These are phyloP conservation scores for Leistus spinibarbis DNA, from an alignment of 2,888 invertebrate species.

Conservation along the genomic window DNA sequence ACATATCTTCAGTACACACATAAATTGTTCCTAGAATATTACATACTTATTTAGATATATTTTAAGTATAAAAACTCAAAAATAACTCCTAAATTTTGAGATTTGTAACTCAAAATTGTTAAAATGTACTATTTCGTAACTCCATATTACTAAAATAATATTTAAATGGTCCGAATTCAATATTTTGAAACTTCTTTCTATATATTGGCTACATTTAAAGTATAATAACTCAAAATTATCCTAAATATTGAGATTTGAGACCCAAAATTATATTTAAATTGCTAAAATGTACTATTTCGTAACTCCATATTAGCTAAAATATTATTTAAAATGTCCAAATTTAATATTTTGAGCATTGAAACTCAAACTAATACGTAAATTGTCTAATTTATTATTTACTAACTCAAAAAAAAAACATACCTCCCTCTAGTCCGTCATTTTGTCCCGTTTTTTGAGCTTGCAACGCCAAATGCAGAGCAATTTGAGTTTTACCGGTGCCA, in stretches of 20 bases:
- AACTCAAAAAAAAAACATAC: slow-evolving; percentile 47
- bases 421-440: slow-evolving; percentile 62
- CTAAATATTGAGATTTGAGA: too few species aligned
- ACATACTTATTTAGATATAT: slow-evolving; percentile 2
- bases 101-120: not conserved
- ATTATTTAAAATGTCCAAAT: too few species aligned
- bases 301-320: not conserved
- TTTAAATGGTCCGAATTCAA: too few species aligned
- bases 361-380: too few species aligned
- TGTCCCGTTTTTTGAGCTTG: slow-evolving; percentile 64
- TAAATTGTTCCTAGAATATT: slow-evolving; percentile 62
- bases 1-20: slow-evolving; percentile 78
- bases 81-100: not conserved
- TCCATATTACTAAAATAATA: too few species aligned
- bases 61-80: not conserved
- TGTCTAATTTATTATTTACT: not conserved
- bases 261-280: too few species aligned
- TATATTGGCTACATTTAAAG: too few species aligned
- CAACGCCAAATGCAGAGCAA: slow-evolving; percentile 73
- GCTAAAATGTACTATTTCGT: too few species aligned
- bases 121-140: too few species aligned
- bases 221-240: too few species aligned
- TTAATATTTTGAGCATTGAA: too few species aligned
- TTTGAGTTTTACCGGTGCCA: slow-evolving; percentile 82
- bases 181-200: too few species aligned